A percentile compares a stretch with the other conserved stretches of the same genome.
phyloP scores from a whole-genome alignment of 2,888 invertebrate species.

The Itoplectis maculator region DNA sequence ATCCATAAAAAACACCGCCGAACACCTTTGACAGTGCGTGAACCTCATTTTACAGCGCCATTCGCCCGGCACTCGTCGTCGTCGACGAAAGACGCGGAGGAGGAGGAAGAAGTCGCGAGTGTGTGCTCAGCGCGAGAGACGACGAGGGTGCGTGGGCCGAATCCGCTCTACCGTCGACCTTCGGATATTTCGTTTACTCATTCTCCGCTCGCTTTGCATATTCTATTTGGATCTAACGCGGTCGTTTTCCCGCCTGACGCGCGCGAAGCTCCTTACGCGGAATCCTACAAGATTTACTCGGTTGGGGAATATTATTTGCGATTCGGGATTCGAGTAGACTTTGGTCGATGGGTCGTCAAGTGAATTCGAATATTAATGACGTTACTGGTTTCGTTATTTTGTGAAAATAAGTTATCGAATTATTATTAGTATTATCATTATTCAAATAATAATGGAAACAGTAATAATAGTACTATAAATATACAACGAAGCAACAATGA shows the following conservation, averaged over 20 bases:
- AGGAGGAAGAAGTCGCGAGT: background rate
- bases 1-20: no score
- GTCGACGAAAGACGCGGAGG: no score
- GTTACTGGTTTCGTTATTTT: no score
- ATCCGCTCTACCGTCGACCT: background rate
- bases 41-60: background rate
- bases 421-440: no score
- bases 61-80: background rate
- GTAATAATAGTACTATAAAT: no score
- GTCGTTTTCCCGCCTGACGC: background rate
- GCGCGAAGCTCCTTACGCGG: background rate
- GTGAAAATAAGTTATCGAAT: no score
- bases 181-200: constrained; percentile 8
- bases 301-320: background rate
- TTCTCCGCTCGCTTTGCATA: constrained; percentile 5
- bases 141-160: constrained; percentile 15
- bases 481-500: no score
- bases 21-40: background rate
- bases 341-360: no score
- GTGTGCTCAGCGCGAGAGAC: background rate
- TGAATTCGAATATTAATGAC: no score
- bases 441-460: no score
- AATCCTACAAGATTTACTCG: background rate
- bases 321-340: background rate
- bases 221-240: constrained; percentile 3